Base-by-base conservation (phyloP, 2,113 vertebrate genomes). In the Tauraco erythrolophus region DNA sequence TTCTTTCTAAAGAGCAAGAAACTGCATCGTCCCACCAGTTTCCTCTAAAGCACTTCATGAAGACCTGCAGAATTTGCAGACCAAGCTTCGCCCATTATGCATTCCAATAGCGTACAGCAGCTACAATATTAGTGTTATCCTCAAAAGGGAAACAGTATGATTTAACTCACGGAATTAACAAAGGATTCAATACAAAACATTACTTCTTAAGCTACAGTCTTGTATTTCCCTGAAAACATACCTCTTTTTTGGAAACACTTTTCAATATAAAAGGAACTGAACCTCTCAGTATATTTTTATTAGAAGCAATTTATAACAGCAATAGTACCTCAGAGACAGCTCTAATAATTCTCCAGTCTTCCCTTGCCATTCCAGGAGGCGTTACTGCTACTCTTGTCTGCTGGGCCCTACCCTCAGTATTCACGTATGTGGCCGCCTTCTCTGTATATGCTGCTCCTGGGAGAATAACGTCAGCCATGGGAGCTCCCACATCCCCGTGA, bases 291-390 rank as follows among this genome's bases (percentile, higher is more conserved):
- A 27, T 61, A 56, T 61, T 92, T 77, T 10, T 75, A 88, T 23
- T 57, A 83, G 64, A 81, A 65, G 37, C n/a, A 72, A 81, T 60
- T 89, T 69, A 0, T 28, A 77, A 65, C 15, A 76, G 50, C 51
- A 94, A 54, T 41, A 54, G 50, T 97, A 99, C 99, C 98, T 99
- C 99, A 58, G 99, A 99, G 50, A 99, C n/a, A 13, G 99, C 99
- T 92, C 99, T 98, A 95, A 99, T 97, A 95, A 99, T 99, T 98
- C 98, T 99, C 99, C 99, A 99, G 98, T 99, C 99, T 87, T 99
- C 99, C 89, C 99, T 98, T 60, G 99, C 99, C 98, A 99, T 95
- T 37, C 99, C 99, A 5, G 99, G 99, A 14, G 99, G 97, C 3
- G 99, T 99, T 75, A 99, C 99, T 3, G 99, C 99, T 84, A 99